Percentiles rank a stretch among this genome's conserved stretches.
Evolutionary conservation across 2,888 invertebrate genomes (phyloP).

Genomic region (Caenorhabditis macrosperma): DNA sequence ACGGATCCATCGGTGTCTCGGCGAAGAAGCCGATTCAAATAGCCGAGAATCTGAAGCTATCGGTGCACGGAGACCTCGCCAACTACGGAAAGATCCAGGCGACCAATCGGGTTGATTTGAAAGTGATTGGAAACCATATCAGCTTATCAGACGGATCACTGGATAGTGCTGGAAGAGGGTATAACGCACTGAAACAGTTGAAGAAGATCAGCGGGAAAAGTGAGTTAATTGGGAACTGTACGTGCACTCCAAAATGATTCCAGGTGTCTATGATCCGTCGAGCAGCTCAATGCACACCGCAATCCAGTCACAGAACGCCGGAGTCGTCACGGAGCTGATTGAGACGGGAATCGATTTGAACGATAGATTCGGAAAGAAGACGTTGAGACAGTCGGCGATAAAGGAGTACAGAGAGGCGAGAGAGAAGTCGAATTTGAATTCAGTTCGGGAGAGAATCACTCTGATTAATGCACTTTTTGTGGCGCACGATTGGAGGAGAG

Average conservation of each 20-base stretch:
- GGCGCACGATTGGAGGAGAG: slow-evolving; percentile 69
- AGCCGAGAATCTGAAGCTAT: slow-evolving; percentile 53
- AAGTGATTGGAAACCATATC: slow-evolving; percentile 57
- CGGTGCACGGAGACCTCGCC: slow-evolving; percentile 62
- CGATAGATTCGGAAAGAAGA: slow-evolving; percentile 58
- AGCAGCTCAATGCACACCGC: slow-evolving; percentile 62
- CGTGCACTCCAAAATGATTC: neutral
- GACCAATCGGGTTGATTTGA: slow-evolving; percentile 58
- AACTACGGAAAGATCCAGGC: slow-evolving; percentile 69
- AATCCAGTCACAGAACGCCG: slow-evolving; percentile 63
- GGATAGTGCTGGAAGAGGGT: slow-evolving; percentile 69
- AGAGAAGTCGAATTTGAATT: slow-evolving; percentile 62
- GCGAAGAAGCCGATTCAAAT: slow-evolving; percentile 48
- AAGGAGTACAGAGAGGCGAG: slow-evolving; percentile 61
- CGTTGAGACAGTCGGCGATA: slow-evolving; percentile 65
- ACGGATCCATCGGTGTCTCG: slow-evolving; percentile 64
- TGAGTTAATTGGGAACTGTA: slow-evolving; percentile 2
- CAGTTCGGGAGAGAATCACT: slow-evolving; percentile 62
- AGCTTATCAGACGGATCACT: slow-evolving; percentile 66
- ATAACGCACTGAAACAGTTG: slow-evolving; percentile 65
- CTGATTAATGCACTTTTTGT: slow-evolving; percentile 68
- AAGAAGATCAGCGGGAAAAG: slow-evolving; percentile 52
- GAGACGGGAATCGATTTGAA: slow-evolving; percentile 70
- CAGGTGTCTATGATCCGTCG: slow-evolving; percentile 45
- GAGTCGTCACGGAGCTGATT: slow-evolving; percentile 65